Evolutionary conservation across 2,113 vertebrate genomes (phyloP).

Genomic region (Notiomystis cincta): DNA sequence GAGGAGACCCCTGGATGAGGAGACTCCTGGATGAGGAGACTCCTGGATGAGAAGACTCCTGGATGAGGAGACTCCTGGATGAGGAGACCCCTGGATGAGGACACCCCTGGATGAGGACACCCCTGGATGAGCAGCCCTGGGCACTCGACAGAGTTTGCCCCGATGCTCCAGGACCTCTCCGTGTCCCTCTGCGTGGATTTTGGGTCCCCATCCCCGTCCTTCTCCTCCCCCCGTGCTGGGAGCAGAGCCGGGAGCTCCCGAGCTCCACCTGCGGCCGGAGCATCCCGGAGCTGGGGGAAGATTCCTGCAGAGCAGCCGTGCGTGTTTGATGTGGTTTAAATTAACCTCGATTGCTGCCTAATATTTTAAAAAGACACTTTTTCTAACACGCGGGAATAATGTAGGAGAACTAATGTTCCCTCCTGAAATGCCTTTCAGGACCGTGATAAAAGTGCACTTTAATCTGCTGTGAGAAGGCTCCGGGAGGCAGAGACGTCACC

Average conservation of each 20-base stretch:
- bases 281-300: accelerated
- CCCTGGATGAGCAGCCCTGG: accelerated
- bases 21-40: no score
- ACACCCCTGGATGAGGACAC: accelerated
- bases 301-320: neutral
- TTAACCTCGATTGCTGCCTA: conserved; percentile 20
- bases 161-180: accelerated
- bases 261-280: neutral
- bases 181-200: accelerated
- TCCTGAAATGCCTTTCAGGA: conserved; percentile 8
- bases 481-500: neutral
- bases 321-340: conserved; percentile 19
- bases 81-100: neutral
- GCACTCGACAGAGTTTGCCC: accelerated
- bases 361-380: conserved; percentile 47
- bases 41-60: neutral
- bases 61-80: accelerated
- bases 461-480: conserved; percentile 29
- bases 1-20: no score
- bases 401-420: conserved; percentile 47
- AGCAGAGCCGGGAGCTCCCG: accelerated
- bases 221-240: accelerated
- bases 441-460: conserved; percentile 11
- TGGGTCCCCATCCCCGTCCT: accelerated
- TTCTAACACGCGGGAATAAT: conserved; percentile 29